These are phyloP conservation scores for Amiota minor DNA, from an alignment of 2,888 invertebrate genomes.

Conservation along the genomic window DNA sequence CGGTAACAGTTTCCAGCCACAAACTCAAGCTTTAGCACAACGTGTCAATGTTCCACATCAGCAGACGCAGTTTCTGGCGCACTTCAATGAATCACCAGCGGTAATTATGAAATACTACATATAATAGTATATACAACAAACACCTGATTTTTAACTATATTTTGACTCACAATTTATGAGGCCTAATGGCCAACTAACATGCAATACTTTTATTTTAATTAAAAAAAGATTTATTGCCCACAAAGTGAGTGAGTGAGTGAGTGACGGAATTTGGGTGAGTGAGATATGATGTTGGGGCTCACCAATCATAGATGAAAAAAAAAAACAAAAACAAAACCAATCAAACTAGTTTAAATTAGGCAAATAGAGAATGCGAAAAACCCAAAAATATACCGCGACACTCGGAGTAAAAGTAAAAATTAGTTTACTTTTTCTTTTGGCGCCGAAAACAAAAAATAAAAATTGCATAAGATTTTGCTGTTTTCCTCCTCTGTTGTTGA, in stretches of 20 bases:
- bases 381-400: neutral
- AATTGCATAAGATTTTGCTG: conserved; percentile 25
- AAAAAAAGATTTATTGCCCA: conserved; percentile 27
- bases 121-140: neutral
- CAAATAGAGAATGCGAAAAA: neutral
- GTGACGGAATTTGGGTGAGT: neutral
- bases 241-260: neutral
- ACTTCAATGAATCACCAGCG: conserved; percentile 67
- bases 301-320: neutral
- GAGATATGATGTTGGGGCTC: neutral
- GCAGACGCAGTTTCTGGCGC: conserved; percentile 71
- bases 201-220: conserved; percentile 12
- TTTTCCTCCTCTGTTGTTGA: neutral
- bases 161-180: neutral
- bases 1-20: conserved; percentile 43
- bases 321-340: no score
- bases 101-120: conserved; percentile 53
- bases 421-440: conserved; percentile 10
- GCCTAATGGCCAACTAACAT: conserved; percentile 4
- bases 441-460: neutral
- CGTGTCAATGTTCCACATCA: conserved; percentile 72
- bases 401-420: conserved; percentile 24
- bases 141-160: neutral
- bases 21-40: conserved; percentile 41
- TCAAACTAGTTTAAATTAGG: conserved; percentile 12